phyloP scores from a whole-genome alignment of 2,888 invertebrate species.

The Gonocerus acuteangulatus region DNA sequence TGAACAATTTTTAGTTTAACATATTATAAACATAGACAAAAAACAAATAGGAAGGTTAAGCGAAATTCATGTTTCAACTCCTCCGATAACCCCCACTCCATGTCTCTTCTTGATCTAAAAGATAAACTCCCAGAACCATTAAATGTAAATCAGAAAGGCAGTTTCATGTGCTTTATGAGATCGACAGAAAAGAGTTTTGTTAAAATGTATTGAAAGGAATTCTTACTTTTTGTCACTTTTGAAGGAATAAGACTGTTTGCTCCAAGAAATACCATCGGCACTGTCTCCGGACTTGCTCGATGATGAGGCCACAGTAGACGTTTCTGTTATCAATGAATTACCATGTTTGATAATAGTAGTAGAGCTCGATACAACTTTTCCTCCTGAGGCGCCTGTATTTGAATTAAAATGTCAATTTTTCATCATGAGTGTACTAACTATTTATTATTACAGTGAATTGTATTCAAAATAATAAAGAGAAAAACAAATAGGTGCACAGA shows the following conservation, averaged over 20 bases:
- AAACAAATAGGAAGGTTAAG: no score
- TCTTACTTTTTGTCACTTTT: conserved; percentile 17
- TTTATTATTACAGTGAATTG: neutral
- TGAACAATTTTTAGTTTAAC: no score
- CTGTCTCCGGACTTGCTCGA: conserved; percentile 28
- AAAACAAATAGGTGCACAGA: no score
- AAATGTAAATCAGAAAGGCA: no score
- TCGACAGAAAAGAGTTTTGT: no score
- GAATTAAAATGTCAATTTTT: neutral
- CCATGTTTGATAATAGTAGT: conserved; percentile 14
- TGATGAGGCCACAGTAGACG: neutral
- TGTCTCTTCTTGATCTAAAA: no score
- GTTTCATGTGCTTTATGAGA: no score
- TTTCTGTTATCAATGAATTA: neutral
- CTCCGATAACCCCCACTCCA: no score
- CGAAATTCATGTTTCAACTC: no score
- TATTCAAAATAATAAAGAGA: neutral
- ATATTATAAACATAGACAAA: no score
- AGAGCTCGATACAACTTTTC: neutral
- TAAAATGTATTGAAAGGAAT: no score
- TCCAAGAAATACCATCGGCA: conserved; percentile 32
- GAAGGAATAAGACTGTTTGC: conserved; percentile 32
- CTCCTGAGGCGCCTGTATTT: neutral
- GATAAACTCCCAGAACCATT: no score
- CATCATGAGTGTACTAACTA: neutral